Evolutionary conservation across 2,113 vertebrate genomes (phyloP), one percentile per base, ranked within the genome.

Genomic region (Rhadina sibilatrix): DNA sequence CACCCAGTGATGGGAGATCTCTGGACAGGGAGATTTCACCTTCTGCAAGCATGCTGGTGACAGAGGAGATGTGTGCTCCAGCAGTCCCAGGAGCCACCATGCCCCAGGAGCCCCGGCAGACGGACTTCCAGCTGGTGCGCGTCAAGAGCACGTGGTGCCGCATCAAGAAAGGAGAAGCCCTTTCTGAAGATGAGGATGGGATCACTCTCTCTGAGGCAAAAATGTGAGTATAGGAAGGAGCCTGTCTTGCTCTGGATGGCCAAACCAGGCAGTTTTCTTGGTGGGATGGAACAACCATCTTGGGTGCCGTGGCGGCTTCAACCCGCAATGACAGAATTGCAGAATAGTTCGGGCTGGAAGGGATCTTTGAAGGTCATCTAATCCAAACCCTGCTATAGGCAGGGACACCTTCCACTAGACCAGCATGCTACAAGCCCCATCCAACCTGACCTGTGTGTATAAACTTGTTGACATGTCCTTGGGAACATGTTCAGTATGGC

Each of bases 131-230:
- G 76, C 96, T 99, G 82, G 97, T 98, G 2, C 49, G 97, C 21
- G 94, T 98, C 77, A 98, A 97, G 94, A 95, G 90, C 89, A 98
- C 98, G 0, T 98, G 98, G 98, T 97, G 83, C 69, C 81, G 98
- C 22, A 68, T 97, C 59, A 97, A 95, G 95, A 97, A 90, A 75
- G 85, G 97, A 80, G 83, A 97, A 97, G 25, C 50, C 56, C 52
- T 87, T 44, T 85, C 82, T 7, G 13, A 90, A 22, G 15, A 93
- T 4, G 11, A 98, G 93, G 91, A 94, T 9, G 18, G 82, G 52
- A 42, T 97, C 24, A 95, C 80, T 57, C 89, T 98, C n/a, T 98
- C 98, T 1, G 90, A 98, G 89, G 98, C 98, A 52, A 98, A 98
- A 97, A 98, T 99, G 98, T 98, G 70, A 98, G 98, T 98, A 95